Conservation (phyloP, 2,888 invertebrate genomes). For the Omphaloscelis lunosa region DNA sequence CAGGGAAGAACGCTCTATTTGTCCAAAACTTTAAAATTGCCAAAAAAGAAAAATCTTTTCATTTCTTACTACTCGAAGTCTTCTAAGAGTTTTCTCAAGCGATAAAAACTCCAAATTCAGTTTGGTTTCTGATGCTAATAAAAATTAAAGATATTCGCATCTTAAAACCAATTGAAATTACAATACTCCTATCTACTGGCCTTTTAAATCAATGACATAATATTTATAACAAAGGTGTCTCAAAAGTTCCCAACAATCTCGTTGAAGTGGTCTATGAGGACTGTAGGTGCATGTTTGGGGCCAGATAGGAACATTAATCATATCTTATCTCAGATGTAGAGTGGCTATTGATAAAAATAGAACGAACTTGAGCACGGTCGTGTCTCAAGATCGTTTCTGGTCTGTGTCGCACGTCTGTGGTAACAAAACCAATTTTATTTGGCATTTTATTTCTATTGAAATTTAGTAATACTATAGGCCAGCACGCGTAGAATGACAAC, state of each 20-base stretch:
- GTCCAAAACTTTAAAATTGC: neutral
- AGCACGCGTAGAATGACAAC: too few species aligned
- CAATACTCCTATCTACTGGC: neutral
- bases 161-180: neutral
- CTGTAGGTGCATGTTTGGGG: constrained; percentile 15
- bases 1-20: neutral
- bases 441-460: too few species aligned
- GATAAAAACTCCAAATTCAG: neutral
- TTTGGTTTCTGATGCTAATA: too few species aligned
- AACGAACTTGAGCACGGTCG: constrained; percentile 49
- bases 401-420: neutral
- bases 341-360: constrained; percentile 48
- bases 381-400: constrained; percentile 38
- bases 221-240: neutral
- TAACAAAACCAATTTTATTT: too few species aligned
- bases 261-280: constrained; percentile 6
- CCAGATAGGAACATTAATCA: constrained; percentile 18
- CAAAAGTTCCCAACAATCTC: neutral
- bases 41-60: too few species aligned
- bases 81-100: too few species aligned
- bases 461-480: too few species aligned
- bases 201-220: neutral
- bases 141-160: neutral
- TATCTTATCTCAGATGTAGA: constrained; percentile 50
- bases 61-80: too few species aligned